phyloP scores from a whole-genome alignment of 2,888 invertebrate species.

The Nemotelus pantherinus region DNA sequence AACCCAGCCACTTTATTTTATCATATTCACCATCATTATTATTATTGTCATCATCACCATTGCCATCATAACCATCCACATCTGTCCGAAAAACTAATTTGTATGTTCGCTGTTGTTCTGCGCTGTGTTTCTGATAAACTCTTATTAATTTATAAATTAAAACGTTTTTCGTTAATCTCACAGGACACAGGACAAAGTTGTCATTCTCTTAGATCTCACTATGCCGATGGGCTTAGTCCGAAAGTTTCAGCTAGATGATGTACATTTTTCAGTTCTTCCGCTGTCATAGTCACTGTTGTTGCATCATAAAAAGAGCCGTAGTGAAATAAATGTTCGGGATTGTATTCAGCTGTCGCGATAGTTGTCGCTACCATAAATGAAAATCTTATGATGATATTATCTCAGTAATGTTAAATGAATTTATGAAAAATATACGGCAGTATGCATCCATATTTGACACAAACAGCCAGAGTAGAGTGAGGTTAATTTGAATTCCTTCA shows the following conservation, averaged over 20 bases:
- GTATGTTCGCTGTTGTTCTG: not conserved
- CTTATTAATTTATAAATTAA: conserved; percentile 35
- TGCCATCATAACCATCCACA: not conserved
- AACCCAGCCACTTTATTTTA: not conserved
- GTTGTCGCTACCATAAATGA: no score
- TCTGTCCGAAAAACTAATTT: conserved; percentile 23
- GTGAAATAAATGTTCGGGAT: not conserved
- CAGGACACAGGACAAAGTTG: conserved; percentile 13
- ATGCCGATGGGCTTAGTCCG: not conserved
- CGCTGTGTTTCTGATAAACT: conserved; percentile 14
- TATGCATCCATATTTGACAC: conserved; percentile 6
- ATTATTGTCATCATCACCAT: no score
- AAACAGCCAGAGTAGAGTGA: not conserved
- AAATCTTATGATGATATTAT: conserved; percentile 30
- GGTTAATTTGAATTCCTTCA: conserved; percentile 7
- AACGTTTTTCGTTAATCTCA: conserved; percentile 19
- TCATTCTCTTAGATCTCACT: not conserved
- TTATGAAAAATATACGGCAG: conserved; percentile 25
- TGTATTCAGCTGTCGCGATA: not conserved
- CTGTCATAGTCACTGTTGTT: conserved; percentile 5
- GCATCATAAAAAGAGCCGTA: conserved; percentile 5
- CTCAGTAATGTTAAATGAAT: conserved; percentile 9
- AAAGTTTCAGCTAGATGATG: not conserved
- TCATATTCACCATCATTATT: no score
- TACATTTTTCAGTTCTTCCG: conserved; percentile 20